Conservation (phyloP, 2,797 vertebrate species). For the Decapterus maruadsi region DNA sequence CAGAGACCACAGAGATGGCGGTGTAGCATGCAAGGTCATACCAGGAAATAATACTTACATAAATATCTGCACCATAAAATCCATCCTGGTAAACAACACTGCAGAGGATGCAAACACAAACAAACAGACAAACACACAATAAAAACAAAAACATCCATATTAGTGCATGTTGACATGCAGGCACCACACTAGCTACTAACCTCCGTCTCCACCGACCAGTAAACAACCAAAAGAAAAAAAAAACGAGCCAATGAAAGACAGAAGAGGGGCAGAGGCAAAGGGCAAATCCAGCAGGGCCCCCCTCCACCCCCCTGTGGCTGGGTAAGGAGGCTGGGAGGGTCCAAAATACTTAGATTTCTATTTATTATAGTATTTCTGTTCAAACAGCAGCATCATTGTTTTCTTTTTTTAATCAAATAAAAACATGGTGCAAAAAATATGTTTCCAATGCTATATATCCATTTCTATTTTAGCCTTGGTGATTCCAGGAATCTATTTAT, state of each 20-base stretch:
- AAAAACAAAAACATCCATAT: slow-evolving; percentile 89
- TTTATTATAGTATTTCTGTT: no score
- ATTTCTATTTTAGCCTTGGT: not conserved
- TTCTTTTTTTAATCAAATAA: not conserved
- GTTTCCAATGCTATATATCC: not conserved
- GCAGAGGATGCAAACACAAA: slow-evolving; percentile 91
- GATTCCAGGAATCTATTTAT: no score
- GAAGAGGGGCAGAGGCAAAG: slow-evolving; percentile 23
- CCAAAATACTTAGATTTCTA: slow-evolving; percentile 10
- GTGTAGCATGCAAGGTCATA: slow-evolving; percentile 71
- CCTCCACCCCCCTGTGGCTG: slow-evolving; percentile 51
- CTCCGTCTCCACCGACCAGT: slow-evolving; percentile 77
- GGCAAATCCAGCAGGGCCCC: slow-evolving; percentile 57
- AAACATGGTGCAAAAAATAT: not conserved
- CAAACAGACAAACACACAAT: slow-evolving; percentile 84
- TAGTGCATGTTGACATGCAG: slow-evolving; percentile 92
- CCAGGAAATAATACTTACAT: slow-evolving; percentile 93
- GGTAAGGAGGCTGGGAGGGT: slow-evolving; percentile 81
- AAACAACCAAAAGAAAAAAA: not conserved
- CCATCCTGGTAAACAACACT: slow-evolving; percentile 99
- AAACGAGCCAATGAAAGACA: slow-evolving; percentile 12
- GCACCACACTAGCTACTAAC: slow-evolving; percentile 73
- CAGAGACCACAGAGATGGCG: slow-evolving; percentile 52
- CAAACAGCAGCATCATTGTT: not conserved
- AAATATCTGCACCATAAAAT: slow-evolving; percentile 99